Conservation (phyloP, 2,797 vertebrate species). For the Sebastes steindachneri region DNA sequence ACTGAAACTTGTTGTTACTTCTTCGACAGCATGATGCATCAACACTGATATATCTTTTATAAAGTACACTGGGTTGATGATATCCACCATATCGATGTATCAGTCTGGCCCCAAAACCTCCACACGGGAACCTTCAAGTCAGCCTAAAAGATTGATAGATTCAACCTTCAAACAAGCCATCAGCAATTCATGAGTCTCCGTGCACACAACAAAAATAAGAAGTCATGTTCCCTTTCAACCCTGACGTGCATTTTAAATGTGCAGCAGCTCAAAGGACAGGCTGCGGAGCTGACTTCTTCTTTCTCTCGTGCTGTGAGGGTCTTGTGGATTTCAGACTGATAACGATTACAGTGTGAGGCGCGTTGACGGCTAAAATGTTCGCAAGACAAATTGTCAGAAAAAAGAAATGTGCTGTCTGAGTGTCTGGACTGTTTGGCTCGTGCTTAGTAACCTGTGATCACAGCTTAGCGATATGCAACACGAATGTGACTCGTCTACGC, state of each 20-base stretch:
- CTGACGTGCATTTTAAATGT: not conserved
- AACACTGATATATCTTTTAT: not conserved
- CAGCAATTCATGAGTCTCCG: not conserved
- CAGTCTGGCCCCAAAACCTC: not conserved
- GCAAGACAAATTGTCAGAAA: not conserved
- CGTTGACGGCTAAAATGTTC: not conserved
- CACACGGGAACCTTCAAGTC: not conserved
- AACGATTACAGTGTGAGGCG: not conserved
- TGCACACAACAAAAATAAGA: not conserved
- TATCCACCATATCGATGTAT: not conserved
- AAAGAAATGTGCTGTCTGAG: not conserved
- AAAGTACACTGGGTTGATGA: not conserved
- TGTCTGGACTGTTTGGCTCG: not conserved
- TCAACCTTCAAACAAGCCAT: not conserved
- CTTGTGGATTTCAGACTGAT: not conserved
- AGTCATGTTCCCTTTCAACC: not conserved
- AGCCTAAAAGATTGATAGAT: not conserved
- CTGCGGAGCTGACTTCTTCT: not conserved
- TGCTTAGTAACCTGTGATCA: conserved; percentile 5
- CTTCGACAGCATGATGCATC: not conserved
- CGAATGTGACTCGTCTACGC: not conserved
- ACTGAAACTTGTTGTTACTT: not conserved
- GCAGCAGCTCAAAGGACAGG: not conserved
- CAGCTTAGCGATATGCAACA: not conserved
- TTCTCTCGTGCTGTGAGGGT: not conserved